Evolutionary conservation across 2,113 vertebrate species (phyloP), one percentile per base, ranked within the genome.

Genomic region (Heterocephalus glaber): DNA sequence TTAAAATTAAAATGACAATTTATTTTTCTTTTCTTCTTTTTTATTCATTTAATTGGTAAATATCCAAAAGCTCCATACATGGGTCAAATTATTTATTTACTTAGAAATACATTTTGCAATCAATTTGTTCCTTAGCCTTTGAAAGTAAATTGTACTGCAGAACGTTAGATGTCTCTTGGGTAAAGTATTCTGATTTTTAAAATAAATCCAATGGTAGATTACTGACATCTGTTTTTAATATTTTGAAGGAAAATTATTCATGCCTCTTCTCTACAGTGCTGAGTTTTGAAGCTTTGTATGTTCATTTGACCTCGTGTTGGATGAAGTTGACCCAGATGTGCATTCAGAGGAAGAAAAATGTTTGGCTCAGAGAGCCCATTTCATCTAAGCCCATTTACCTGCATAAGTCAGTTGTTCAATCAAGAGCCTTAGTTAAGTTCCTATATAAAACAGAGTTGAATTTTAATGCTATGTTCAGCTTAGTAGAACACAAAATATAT

Each of bases 1-100:
- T 93, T 68, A 90, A 86, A 90, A 83, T 93, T 89, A 89, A 95
- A 95, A 88, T 19, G 54, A 83, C 3, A 58, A 30, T 10, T 44
- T 58, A 63, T 92, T 49, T 88, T 60, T 82, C 13, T 68, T 5
- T 33, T 47, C 8, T 58, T 8, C 3, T 92, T 14, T 82, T 7
- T 76, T 76, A 74, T 74, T 2, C 49, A 30, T 54, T 86, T 94
- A 83, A 72, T 81, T 95, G 92, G 5, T 22, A 63, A 77, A 2
- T 60, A 66, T 19, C 54, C 38, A 94, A 56, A 24, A 90, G 26
- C 4, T 90, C 11, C 1, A 7, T 77, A 49, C 5, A 24, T 85
- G 52, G 65, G 11, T 56, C 84, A 88, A 56, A 81, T 60, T 81
- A 84, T 70, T 97, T 95, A 49, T 95, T 92, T 95, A 95, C 61